Conservation (phyloP, 2,888 invertebrate genomes). For the Plagodis dolabraria region DNA sequence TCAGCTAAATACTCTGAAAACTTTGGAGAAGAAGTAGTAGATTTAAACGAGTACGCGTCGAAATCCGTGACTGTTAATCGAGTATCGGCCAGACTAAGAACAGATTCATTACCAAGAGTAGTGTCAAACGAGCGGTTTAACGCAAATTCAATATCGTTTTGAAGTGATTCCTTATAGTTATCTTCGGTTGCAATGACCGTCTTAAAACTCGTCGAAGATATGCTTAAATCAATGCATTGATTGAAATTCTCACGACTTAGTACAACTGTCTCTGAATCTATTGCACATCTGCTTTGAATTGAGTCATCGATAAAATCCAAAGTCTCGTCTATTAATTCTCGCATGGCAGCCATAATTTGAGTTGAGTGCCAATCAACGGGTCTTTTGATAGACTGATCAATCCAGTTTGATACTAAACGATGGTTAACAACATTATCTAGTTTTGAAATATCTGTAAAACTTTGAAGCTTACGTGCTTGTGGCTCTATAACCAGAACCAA, state of each 20-base stretch:
- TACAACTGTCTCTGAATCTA: conserved; percentile 48
- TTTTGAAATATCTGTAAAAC: conserved; percentile 3
- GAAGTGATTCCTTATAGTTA: conserved; percentile 38
- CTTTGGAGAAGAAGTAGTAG: conserved; percentile 57
- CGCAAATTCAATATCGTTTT: conserved; percentile 45
- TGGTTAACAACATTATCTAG: conserved; percentile 32
- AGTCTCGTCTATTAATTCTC: conserved; percentile 56
- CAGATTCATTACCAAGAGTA: conserved; percentile 44
- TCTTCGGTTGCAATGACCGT: conserved; percentile 46
- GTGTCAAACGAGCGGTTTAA: conserved; percentile 51
- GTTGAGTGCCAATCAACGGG: conserved; percentile 34
- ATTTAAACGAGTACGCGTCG: conserved; percentile 65
- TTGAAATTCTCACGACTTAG: conserved; percentile 40
- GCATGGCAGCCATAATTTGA: conserved; percentile 44
- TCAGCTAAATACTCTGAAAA: conserved; percentile 64
- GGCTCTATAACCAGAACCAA: conserved; percentile 47
- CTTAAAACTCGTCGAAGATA: conserved; percentile 48
- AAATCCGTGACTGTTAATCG: conserved; percentile 47
- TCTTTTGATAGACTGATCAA: conserved; percentile 34
- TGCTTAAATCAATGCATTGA: conserved; percentile 33
- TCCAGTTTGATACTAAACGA: conserved; percentile 40
- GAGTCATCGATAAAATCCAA: conserved; percentile 30
- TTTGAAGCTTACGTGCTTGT: conserved; percentile 18
- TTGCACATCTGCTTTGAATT: conserved; percentile 32
- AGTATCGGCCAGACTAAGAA: conserved; percentile 42